Evolutionary conservation across 2,888 invertebrate genomes (phyloP).

Genomic region (Loripinus fragilis): DNA sequence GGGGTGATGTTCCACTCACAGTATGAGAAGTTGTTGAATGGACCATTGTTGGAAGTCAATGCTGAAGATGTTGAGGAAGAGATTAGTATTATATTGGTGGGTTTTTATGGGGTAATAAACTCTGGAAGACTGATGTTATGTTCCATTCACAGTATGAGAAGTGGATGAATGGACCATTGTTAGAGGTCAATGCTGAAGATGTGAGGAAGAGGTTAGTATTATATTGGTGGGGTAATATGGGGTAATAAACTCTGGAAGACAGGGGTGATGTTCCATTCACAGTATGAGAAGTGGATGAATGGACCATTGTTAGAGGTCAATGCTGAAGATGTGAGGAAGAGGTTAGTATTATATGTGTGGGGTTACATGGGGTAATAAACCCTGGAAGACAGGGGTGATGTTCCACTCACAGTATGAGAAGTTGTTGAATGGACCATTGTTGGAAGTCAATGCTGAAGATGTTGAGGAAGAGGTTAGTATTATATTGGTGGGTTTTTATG

Average conservation of each 20-base stretch:
- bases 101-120: too few species aligned
- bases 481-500: too few species aligned
- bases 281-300: slow-evolving; percentile 83
- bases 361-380: too few species aligned
- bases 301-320: slow-evolving; percentile 82
- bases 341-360: too few species aligned
- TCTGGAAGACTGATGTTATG: too few species aligned
- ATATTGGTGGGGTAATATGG: too few species aligned
- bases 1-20: slow-evolving; percentile 81
- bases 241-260: slow-evolving; percentile 81
- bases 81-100: slow-evolving; percentile 70
- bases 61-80: slow-evolving; percentile 83
- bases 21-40: slow-evolving; percentile 83
- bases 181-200: too few species aligned
- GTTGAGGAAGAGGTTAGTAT: slow-evolving; percentile 81
- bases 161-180: too few species aligned
- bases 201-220: too few species aligned
- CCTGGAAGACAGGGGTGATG: slow-evolving; percentile 81
- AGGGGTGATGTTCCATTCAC: slow-evolving; percentile 80
- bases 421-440: slow-evolving; percentile 83
- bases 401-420: slow-evolving; percentile 81
- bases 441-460: slow-evolving; percentile 82
- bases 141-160: too few species aligned
- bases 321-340: slow-evolving; percentile 83
- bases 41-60: slow-evolving; percentile 81